Base-by-base conservation (phyloP, 2,113 vertebrate genomes). In the Pachyramphus minor region DNA sequence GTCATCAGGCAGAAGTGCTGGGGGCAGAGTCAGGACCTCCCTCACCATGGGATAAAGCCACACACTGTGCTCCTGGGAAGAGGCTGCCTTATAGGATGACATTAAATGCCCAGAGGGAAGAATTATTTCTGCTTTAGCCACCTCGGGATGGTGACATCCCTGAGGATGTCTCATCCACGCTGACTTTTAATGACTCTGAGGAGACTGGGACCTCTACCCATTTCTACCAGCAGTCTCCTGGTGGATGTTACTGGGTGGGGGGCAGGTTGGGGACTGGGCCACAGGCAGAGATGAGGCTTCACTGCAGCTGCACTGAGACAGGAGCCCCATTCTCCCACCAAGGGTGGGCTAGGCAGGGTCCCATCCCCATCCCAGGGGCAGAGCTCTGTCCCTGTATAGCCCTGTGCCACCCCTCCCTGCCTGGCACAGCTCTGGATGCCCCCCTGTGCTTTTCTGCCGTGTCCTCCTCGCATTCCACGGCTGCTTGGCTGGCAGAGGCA, bases 381-480 rank as follows among this genome's bases (percentile, higher is more conserved):
- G 45, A 35, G n/a, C 25, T 15, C 15, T 33, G 31, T 47, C 37
- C 25, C 80, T 24, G 2, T 12, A 12, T 42, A 62, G n/a, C 60
- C 17, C 44, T 0, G 0, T 41, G 25, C 22, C 35, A 31, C 35
- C 62, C 27, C 42, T 66, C 37, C 30, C 33, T 50, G 25, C 47
- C 37, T 0, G 2, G n/a, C 24, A 17, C 0, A 1, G 44, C 62
- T n/a, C 24, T 14, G 23, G 63, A 16, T 76, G 35, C 39, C 71
- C 49, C 63, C 60, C 80, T 60, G 33, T 19, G 41, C 81, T 81
- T 73, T 87, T 4, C 62, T 5, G 0, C 68, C 0, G 0, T 28
- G 75, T 37, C 23, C 69, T 14, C 69, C 73, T 14, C 25, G 24
- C 78, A 89, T 97, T 97, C 97, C 94, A 12, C 67, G 20, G 96